phyloP scores from a whole-genome alignment of 2,113 vertebrate genomes.

The Xenotilapia flavipinnis region DNA sequence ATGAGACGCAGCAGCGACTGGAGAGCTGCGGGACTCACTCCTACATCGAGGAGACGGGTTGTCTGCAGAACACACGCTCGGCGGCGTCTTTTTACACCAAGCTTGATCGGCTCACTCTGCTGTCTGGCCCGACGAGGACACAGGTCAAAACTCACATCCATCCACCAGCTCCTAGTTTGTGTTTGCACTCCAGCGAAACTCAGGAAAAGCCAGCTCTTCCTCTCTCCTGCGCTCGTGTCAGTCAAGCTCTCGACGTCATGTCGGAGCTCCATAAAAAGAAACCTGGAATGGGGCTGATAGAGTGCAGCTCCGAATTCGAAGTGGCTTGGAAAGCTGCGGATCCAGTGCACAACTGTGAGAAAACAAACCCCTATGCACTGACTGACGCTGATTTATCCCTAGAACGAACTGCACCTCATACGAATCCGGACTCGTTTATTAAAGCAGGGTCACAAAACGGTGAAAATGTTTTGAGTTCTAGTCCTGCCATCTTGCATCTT shows the following conservation, averaged over 20 bases:
- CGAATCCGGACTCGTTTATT: constrained; percentile 43
- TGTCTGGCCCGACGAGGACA: constrained; percentile 20
- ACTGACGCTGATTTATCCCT: constrained; percentile 7
- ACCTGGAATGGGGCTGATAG: constrained; percentile 51
- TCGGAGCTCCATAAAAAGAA: constrained; percentile 47
- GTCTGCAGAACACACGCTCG: constrained; percentile 65
- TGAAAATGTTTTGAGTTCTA: constrained; percentile 50
- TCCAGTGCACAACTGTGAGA: constrained; percentile 23
- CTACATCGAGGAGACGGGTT: constrained; percentile 74
- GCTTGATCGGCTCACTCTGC: constrained; percentile 30
- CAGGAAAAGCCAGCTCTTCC: constrained; percentile 65
- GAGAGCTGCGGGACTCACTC: constrained; percentile 70
- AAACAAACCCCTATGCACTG: constrained; percentile 50
- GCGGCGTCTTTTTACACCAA: constrained; percentile 40
- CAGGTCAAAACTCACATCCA: constrained; percentile 38
- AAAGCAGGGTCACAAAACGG: constrained; percentile 23
- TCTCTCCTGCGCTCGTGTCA: constrained; percentile 58
- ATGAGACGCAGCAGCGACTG: constrained; percentile 62
- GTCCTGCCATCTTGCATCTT: constrained; percentile 66
- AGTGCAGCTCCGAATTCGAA: constrained; percentile 64
- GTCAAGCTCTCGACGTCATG: constrained; percentile 59
- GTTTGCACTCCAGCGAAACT: constrained; percentile 54
- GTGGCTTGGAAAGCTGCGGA: constrained; percentile 59
- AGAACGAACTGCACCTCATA: constrained; percentile 39
- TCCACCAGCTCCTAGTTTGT: constrained; percentile 56